Base-by-base conservation (phyloP, 1,140 invertebrate species). In the Leptonema lineaticorne region DNA sequence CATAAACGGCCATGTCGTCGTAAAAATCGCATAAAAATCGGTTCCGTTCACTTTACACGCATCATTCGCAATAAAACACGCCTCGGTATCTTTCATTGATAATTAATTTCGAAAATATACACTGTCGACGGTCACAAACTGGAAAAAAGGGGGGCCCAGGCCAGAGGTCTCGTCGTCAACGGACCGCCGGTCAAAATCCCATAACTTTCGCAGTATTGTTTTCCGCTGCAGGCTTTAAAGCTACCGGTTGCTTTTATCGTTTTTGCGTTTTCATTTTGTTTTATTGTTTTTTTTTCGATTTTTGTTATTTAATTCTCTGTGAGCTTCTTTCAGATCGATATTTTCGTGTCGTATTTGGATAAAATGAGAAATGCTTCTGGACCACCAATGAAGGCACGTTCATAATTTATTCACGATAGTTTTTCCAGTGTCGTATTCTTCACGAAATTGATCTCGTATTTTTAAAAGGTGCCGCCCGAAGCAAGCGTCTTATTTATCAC, bases 91-190 rank as follows among this genome's bases (percentile, higher is more conserved):
- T 1, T 33, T 16, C 29, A 41, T 37, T 62, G 18, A 37, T 30
- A 62, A 62, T 62, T 62, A 37, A 62, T 62, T 62, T 62, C 41
- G 58, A 62, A 26, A 37, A 30, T 6, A n/a, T n/a, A n/a, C n/a
- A n/a, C n/a, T 37, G 20, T 37, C 29, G n/a, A 16, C 20, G 46
- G 20, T 14, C 2, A 16, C 22, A 27, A 16, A 53, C 2, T 18
- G 5, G 48, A 5, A 6, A 53, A 9, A 26, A 58, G 33, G 58
- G 6, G 20, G n/a, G n/a, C 9, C 30, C 7, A 24, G 58, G n/a
- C 30, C 7, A 24, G 58, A 28, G 22, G 24, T 41, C 9, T 41
- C 37, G 37, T 62, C 58, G n/a, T 33, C 16, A 16, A 3, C 7
- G 22, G 58, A 30, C 58, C 58, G 18, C 11, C 37, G 1, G 37